A percentile compares a stretch with the other conserved stretches of the same genome.
phyloP scores from a whole-genome alignment of 2,113 vertebrate species.

The Asarcornis scutulata region DNA sequence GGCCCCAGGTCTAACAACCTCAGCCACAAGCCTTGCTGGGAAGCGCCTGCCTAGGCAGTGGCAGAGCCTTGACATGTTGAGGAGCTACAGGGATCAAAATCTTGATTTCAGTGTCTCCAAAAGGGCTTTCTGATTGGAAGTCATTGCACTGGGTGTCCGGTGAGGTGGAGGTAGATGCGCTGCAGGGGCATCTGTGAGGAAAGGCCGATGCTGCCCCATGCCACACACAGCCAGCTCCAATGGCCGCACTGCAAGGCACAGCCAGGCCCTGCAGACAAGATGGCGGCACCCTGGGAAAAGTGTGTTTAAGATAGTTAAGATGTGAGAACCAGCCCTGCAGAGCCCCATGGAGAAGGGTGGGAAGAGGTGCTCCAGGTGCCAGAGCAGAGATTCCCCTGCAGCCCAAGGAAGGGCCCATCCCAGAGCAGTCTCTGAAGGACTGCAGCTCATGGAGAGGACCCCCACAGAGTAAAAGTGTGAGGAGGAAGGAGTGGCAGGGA shows the following conservation, averaged over 20 bases:
- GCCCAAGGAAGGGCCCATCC: neutral
- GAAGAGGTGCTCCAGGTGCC: neutral
- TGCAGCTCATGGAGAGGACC: neutral
- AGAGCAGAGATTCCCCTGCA: neutral
- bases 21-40: neutral
- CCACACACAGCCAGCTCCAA: neutral
- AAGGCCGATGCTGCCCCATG: rapidly evolving
- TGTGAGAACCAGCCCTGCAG: neutral
- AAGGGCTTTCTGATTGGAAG: neutral
- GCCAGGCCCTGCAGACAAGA: neutral
- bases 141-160: neutral
- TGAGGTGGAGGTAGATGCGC: rapidly evolving
- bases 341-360: neutral
- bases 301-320: neutral
- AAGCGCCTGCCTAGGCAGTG: neutral
- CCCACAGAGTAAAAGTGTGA: neutral
- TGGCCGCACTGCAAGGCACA: rapidly evolving
- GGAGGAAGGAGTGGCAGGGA: neutral
- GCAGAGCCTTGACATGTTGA: too few species aligned
- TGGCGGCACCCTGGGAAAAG: neutral
- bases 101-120: neutral
- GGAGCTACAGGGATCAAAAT: neutral
- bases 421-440: neutral
- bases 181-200: neutral
- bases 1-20: neutral